A percentile compares a stretch with the other conserved stretches of the same genome.
These are phyloP conservation scores for Lathronympha strigana DNA, from an alignment of 2,888 invertebrate species.

Conservation along the genomic window DNA sequence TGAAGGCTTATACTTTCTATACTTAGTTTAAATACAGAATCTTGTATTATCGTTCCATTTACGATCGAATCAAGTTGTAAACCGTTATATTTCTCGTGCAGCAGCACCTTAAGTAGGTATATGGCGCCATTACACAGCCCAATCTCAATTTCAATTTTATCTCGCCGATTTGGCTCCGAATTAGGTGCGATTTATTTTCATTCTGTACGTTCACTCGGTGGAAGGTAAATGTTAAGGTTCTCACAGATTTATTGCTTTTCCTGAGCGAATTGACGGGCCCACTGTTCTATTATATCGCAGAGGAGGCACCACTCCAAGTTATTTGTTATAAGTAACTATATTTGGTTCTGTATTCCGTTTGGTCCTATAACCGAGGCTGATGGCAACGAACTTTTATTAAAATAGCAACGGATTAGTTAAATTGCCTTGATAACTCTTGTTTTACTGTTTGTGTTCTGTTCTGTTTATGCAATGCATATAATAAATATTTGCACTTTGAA, in stretches of 20 bases:
- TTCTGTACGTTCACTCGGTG: conserved; percentile 58
- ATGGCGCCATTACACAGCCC: conserved; percentile 52
- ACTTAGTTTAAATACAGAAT: conserved; percentile 3
- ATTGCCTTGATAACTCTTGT: too few relatives aligned
- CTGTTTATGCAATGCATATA: too few relatives aligned
- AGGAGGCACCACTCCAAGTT: conserved; percentile 43
- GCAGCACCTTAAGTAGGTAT: conserved; percentile 41
- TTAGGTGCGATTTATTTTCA: conserved; percentile 70
- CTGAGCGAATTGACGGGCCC: conserved; percentile 55
- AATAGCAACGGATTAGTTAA: not conserved
- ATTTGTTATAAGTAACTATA: conserved; percentile 41
- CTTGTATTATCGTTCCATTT: conserved; percentile 3
- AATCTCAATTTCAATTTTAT: conserved; percentile 70
- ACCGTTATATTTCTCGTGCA: conserved; percentile 41
- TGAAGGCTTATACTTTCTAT: too few relatives aligned
- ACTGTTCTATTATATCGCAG: conserved; percentile 49
- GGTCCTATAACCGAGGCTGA: too few relatives aligned
- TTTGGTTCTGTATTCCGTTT: not conserved
- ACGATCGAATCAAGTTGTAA: conserved; percentile 41
- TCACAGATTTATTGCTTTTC: conserved; percentile 57
- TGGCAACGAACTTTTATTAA: not conserved
- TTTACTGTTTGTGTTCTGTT: too few relatives aligned
- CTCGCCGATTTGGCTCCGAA: conserved; percentile 63
- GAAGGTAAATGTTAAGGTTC: conserved; percentile 59
- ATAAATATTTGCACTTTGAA: too few relatives aligned